Evolutionary conservation across 2,888 invertebrate species (phyloP).

Genomic region (Scrobipalpa atriplicella): DNA sequence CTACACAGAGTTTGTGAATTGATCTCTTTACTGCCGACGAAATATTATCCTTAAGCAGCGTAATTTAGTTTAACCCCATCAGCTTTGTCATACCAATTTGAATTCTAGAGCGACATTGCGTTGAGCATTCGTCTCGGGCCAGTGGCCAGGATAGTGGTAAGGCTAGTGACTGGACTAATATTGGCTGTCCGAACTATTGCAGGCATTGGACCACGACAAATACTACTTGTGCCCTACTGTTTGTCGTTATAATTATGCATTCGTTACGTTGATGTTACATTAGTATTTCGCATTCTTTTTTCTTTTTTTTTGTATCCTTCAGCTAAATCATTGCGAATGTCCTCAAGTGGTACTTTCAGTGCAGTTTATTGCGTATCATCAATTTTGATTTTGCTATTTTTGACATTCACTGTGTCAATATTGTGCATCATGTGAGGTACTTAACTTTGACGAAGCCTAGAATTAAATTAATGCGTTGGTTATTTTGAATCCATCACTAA

Average conservation of each 20-base stretch:
- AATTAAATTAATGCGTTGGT: too few species aligned
- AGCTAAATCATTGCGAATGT: too few species aligned
- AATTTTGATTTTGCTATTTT: too few species aligned
- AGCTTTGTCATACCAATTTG: constrained; percentile 23
- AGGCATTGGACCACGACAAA: constrained; percentile 12
- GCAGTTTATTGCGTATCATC: too few species aligned
- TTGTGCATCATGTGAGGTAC: too few species aligned
- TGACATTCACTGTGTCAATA: too few species aligned
- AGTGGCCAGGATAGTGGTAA: constrained; percentile 23
- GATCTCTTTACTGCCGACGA: too few species aligned
- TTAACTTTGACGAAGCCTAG: too few species aligned
- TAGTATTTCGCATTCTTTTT: not conserved
- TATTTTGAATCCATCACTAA: too few species aligned
- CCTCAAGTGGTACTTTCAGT: too few species aligned
- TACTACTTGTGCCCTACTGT: not conserved
- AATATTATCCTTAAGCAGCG: not conserved
- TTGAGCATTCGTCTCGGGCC: constrained; percentile 25
- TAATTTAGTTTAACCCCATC: not conserved
- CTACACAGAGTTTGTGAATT: too few species aligned
- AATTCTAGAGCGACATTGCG: constrained; percentile 29
- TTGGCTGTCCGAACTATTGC: not conserved
- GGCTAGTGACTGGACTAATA: constrained; percentile 11
- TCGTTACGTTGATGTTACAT: constrained; percentile 17
- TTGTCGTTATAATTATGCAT: constrained; percentile 18
- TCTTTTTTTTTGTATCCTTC: too few species aligned